Percentiles rank a stretch among this genome's conserved stretches.
phyloP scores from a whole-genome alignment of 2,113 vertebrate genomes.

The Eptesicus fuscus region DNA sequence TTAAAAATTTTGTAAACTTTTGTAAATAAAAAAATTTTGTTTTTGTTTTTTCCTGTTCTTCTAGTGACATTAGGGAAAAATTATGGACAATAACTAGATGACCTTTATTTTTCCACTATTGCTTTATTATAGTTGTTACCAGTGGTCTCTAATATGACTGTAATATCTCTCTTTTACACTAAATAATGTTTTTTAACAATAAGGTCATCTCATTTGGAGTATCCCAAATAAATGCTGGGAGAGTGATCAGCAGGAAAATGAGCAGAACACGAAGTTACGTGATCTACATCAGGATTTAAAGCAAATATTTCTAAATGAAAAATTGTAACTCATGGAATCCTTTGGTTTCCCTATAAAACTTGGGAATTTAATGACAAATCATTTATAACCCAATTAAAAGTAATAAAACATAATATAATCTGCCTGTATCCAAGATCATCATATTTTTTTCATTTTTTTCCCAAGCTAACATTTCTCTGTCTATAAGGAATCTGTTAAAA shows the following conservation, averaged over 20 bases:
- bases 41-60: background rate
- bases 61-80: background rate
- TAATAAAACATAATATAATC: background rate
- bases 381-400: background rate
- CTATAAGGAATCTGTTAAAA: background rate
- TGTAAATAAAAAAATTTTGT: background rate
- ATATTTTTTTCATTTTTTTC: background rate
- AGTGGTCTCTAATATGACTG: background rate
- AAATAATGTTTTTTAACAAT: background rate
- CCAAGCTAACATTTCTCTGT: background rate
- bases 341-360: background rate
- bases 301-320: background rate
- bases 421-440: background rate
- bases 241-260: background rate
- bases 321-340: background rate
- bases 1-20: background rate
- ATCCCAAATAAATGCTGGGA: background rate
- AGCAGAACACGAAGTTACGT: background rate
- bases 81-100: background rate
- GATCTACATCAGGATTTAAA: background rate
- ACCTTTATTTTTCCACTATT: background rate
- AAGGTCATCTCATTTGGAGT: background rate
- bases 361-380: background rate
- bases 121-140: background rate
- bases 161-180: background rate